A percentile compares a stretch with the other conserved stretches of the same genome.
These are phyloP conservation scores for Catostomus latipinnis DNA, from an alignment of 2,797 vertebrate species.

Conservation along the genomic window DNA sequence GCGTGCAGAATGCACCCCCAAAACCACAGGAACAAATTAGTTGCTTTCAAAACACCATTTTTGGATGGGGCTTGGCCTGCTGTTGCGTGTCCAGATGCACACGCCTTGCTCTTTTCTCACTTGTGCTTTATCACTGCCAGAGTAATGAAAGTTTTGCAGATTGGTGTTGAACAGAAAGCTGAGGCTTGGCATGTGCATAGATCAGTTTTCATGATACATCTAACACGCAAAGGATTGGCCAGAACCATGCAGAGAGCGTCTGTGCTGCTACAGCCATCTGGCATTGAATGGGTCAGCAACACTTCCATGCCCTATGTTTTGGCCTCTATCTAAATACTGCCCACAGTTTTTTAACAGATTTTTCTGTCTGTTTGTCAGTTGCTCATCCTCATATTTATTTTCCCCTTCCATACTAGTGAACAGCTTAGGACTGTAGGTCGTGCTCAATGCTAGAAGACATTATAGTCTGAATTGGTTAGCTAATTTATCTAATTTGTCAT, in stretches of 20 bases:
- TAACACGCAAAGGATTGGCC: constrained; percentile 46
- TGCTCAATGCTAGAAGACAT: not conserved
- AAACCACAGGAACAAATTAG: constrained; percentile 1
- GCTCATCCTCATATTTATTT: constrained; percentile 19
- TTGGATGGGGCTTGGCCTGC: constrained; percentile 21
- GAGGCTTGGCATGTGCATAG: constrained; percentile 39
- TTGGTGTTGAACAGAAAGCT: constrained; percentile 35
- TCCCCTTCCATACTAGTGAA: not conserved
- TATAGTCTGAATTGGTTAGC: constrained; percentile 1
- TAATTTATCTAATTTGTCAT: constrained; percentile 31
- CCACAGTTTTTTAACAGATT: constrained; percentile 33
- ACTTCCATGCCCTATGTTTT: constrained; percentile 29
- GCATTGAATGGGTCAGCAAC: constrained; percentile 38
- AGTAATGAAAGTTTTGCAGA: constrained; percentile 33
- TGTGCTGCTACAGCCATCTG: constrained; percentile 53
- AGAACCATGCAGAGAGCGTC: constrained; percentile 51
- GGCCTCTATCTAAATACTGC: constrained; percentile 34
- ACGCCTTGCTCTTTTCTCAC: constrained; percentile 42
- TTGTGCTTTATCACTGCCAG: constrained; percentile 47
- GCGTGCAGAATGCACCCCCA: constrained; percentile 13
- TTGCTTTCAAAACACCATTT: constrained; percentile 35
- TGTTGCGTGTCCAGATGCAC: constrained; percentile 47
- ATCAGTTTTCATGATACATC: constrained; percentile 52
- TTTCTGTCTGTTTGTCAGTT: constrained; percentile 21
- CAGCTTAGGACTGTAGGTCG: not conserved